These are phyloP conservation scores for Peromyscus maniculatus DNA, from an alignment of 2,113 vertebrate species.

Conservation along the genomic window DNA sequence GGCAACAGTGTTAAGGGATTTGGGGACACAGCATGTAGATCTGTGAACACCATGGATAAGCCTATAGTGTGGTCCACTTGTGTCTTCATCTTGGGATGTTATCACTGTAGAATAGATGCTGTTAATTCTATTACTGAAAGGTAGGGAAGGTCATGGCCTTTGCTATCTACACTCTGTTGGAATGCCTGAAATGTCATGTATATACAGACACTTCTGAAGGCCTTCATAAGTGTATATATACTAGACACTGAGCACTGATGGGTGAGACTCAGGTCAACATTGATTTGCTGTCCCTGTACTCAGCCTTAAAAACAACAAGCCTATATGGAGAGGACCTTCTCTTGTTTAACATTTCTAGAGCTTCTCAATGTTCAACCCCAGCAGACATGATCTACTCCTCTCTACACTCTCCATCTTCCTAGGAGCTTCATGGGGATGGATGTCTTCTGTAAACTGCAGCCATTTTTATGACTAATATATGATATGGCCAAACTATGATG, in stretches of 20 bases:
- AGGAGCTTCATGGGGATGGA: neutral
- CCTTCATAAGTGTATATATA: neutral
- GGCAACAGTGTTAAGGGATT: neutral
- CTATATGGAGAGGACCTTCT: neutral
- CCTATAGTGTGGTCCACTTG: neutral
- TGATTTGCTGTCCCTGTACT: neutral
- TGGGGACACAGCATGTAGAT: neutral
- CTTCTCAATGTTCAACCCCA: neutral
- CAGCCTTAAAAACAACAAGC: neutral
- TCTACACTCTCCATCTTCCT: neutral
- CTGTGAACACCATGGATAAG: neutral
- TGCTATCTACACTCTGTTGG: neutral
- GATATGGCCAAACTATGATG: neutral
- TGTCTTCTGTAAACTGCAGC: neutral
- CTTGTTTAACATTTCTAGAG: neutral
- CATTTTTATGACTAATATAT: neutral
- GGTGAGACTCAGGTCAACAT: neutral
- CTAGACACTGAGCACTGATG: neutral
- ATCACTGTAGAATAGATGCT: neutral
- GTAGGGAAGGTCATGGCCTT: neutral
- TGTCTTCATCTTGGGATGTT: neutral
- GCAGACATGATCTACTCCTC: neutral
- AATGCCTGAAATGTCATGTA: neutral
- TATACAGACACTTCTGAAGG: neutral
- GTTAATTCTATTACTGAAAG: neutral